Base-by-base conservation (phyloP, 2,888 invertebrate species). In the Agrotis clavis region DNA sequence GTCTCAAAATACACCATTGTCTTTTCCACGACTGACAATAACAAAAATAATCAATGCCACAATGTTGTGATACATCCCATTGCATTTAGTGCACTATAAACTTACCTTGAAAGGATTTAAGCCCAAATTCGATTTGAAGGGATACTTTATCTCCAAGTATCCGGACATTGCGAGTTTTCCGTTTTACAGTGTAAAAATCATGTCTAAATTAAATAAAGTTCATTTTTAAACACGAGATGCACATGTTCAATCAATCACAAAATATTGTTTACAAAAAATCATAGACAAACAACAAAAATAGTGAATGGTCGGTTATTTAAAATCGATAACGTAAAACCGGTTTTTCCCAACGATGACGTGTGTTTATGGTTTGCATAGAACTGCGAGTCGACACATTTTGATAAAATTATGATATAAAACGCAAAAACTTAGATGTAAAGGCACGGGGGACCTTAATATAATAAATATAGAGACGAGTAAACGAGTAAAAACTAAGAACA, bases 71-170 rank as follows among this genome's bases (percentile, higher is more conserved):
- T 82, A 89, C 79, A 73, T 71, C 47, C 71, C 73, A 82, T 74
- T 70, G 63, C 69, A 77, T 77, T 70, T 79, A 78, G 57, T 48
- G 48, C 68, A 79, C 57, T 75, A 47, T 60, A 73, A 82, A 91
- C 93, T 91, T 92, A 97, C 97, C 96, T 97, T 97, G 96, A 97
- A 97, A 62, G 97, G 97, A 88, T 97, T 97, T 86, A 97, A 94
- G 66, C 97, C 97, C 85, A 97, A 93, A 87, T 97, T 96, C 45
- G 96, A 96, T 90, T 96, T 97, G 65, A 96, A 96, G 48, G 97
- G 97, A 89, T 97, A 97, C 93, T 97, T 97, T 82, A 97, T 97
- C 86, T 97, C 97, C 81, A 97, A 93, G 92, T 97, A 97, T 78
- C 97, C 97, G 70, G 97, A 97, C 94, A 97, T 95, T 77, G 90